Evolutionary conservation across 1,140 invertebrate genomes (phyloP), one percentile per base, ranked within the genome.

Genomic region (Drosophila pachea): DNA sequence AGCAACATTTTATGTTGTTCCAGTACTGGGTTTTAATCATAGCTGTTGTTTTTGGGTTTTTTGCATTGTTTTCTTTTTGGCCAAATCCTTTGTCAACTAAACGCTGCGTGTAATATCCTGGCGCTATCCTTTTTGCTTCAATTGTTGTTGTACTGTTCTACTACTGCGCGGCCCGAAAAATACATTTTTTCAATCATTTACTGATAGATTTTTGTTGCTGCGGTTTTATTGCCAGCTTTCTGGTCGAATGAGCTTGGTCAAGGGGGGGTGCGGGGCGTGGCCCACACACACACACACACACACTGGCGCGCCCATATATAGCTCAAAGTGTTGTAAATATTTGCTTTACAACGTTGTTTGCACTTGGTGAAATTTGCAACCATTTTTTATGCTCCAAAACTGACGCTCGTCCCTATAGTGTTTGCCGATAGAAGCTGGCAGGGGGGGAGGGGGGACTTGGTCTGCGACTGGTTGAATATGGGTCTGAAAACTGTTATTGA

Each of bases 311-410:
- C 9, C 16, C 36, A 63, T 36, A 33, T 32, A 68, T 63, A 76
- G 76, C 71, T 86, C 68, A 84, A 84, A 79, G 70, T 79, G 70
- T 67, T 86, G 76, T 72, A 86, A 84, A 84, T 84, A 86, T 84
- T 84, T 86, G 79, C 58, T 70, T 62, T 66, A 69, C 71, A 67
- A 71, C 74, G 72, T 60, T 84, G 79, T 84, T 84, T 86, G 81
- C 76, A 74, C 60, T 81, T 74, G 71, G 73, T 73, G 49, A 83
- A 84, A 86, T 76, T 79, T 78, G 76, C 79, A 60, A 68, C 61
- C 60, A 74, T 76, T 84, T 84, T 84, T 84, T 86, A 73, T 70
- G 49, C 48, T 42, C 55, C 29, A 32, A 63, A 56, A 68, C 65
- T 64, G 53, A 71, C 64, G 48, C 29, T 47, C 40, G 50, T 42